A percentile compares a stretch with the other conserved stretches of the same genome.
These are phyloP conservation scores for Erythrocebus patas DNA, from an alignment of 2,113 vertebrate genomes.

Conservation along the genomic window DNA sequence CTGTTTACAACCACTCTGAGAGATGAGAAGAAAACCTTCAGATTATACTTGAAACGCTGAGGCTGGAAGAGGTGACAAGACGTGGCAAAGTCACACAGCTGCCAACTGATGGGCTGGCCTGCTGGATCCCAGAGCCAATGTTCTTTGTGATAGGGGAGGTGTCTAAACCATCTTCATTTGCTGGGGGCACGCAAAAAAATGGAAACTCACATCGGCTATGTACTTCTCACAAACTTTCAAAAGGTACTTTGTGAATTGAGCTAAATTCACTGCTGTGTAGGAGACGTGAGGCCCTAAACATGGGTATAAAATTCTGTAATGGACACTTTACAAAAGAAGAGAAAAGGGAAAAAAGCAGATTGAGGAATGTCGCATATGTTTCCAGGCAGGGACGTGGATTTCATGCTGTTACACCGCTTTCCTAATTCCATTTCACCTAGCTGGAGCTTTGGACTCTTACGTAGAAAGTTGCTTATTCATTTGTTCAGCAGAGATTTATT, in stretches of 20 bases:
- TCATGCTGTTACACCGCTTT: fast-evolving
- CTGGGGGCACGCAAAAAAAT: fast-evolving
- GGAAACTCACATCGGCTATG: not conserved
- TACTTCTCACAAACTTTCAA: not conserved
- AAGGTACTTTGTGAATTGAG: not conserved
- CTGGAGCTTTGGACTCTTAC: not conserved
- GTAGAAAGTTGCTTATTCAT: too few relatives aligned
- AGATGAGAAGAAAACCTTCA: not conserved
- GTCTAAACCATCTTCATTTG: fast-evolving
- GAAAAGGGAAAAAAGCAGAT: not conserved
- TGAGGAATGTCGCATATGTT: fast-evolving
- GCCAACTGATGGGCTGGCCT: fast-evolving
- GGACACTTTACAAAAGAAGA: not conserved
- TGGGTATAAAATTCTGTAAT: fast-evolving
- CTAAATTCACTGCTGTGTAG: fast-evolving
- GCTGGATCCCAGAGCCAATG: fast-evolving
- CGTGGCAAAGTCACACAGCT: fast-evolving
- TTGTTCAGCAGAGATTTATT: not conserved
- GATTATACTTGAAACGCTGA: not conserved
- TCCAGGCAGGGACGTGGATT: fast-evolving
- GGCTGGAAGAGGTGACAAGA: too few relatives aligned
- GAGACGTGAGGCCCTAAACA: fast-evolving
- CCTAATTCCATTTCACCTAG: not conserved
- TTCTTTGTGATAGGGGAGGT: fast-evolving
- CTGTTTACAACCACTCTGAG: not conserved